A percentile compares a stretch with the other conserved stretches of the same genome.
These are phyloP conservation scores for Xenopus borealis DNA, from an alignment of 2,113 vertebrate genomes.

Conservation along the genomic window DNA sequence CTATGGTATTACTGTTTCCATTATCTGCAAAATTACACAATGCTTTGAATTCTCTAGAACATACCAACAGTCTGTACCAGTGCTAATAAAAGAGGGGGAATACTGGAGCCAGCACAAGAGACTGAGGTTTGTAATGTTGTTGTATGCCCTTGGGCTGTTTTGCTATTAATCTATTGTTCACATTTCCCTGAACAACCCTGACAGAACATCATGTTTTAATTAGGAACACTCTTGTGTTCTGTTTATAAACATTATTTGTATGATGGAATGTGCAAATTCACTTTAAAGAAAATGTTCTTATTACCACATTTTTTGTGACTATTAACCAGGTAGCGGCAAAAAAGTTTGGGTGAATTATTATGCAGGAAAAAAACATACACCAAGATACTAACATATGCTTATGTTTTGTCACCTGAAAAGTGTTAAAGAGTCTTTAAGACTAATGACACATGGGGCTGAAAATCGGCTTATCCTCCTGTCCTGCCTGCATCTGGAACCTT, in stretches of 20 bases:
- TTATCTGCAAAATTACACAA: not conserved
- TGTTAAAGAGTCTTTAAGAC: too few species aligned
- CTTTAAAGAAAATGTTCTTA: not conserved
- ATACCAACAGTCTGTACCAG: not conserved
- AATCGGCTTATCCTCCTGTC: too few species aligned
- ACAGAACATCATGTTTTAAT: conserved; percentile 36
- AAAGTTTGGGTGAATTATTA: too few species aligned
- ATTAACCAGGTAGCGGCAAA: not conserved
- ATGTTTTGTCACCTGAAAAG: too few species aligned
- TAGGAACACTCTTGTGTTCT: conserved; percentile 9
- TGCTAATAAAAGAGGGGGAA: not conserved
- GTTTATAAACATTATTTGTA: conserved; percentile 12
- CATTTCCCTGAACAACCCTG: conserved; percentile 20
- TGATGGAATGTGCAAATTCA: not conserved
- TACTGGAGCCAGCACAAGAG: not conserved
- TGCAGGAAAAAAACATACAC: too few species aligned
- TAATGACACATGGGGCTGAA: too few species aligned
- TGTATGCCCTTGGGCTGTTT: conserved; percentile 16
- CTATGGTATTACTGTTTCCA: not conserved
- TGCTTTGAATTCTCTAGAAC: not conserved
- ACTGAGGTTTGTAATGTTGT: conserved; percentile 4
- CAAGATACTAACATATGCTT: too few species aligned
- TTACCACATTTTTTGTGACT: conserved; percentile 5
- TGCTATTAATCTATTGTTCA: conserved; percentile 25
- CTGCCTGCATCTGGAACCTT: too few species aligned